Evolutionary conservation across 1,140 invertebrate genomes (phyloP).

Genomic region (Xylocopa sonorina): DNA sequence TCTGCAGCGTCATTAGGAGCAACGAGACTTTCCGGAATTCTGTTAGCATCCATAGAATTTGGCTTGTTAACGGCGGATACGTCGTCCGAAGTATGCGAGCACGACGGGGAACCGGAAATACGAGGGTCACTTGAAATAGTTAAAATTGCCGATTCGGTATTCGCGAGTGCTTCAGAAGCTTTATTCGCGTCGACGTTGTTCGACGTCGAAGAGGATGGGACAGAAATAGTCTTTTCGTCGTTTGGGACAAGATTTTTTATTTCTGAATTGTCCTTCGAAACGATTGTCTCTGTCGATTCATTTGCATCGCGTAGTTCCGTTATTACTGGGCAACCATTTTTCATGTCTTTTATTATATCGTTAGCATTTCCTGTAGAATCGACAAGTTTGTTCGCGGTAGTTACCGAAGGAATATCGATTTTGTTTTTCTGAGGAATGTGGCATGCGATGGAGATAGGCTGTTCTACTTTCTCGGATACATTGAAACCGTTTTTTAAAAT

Average conservation of each 20-base stretch:
- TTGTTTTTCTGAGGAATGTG: conserved; percentile 44
- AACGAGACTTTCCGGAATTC: background rate
- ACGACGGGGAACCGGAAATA: conserved; percentile 2
- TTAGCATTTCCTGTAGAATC: background rate
- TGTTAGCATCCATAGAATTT: conserved; percentile 22
- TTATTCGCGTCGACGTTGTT: conserved; percentile 6
- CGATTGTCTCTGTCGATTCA: background rate
- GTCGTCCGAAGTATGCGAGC: conserved; percentile 13
- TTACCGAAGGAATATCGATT: conserved; percentile 46
- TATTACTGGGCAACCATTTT: background rate
- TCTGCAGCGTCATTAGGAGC: conserved; percentile 16
- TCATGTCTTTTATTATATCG: background rate
- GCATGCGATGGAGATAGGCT: conserved; percentile 48
- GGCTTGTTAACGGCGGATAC: conserved; percentile 37
- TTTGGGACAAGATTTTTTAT: background rate
- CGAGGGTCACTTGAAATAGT: conserved; percentile 38
- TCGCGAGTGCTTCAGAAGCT: background rate
- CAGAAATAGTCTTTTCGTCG: background rate
- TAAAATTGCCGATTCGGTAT: conserved; percentile 20
- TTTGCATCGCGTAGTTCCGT: background rate
- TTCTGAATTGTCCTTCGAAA: background rate
- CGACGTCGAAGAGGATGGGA: background rate
- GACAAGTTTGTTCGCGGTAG: background rate
- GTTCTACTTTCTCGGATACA: conserved; percentile 60
- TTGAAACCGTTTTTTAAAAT: conserved; percentile 37